Evolutionary conservation across 1,140 invertebrate species (phyloP), one percentile per base, ranked within the genome.

Genomic region (Protaetia brevitarsis): DNA sequence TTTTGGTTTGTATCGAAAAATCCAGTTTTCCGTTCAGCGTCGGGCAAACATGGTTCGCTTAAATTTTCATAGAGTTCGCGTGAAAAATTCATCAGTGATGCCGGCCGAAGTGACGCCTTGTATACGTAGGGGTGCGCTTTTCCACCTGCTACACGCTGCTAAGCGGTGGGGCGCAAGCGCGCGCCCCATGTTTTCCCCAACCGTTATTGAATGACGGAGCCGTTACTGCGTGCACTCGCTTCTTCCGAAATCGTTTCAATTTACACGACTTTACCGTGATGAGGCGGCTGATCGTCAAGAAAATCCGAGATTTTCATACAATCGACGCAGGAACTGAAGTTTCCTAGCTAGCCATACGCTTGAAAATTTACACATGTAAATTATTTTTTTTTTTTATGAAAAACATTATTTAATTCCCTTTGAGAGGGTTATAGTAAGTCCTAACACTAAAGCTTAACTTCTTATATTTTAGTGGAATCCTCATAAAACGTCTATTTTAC

Each of bases 171-270:
- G 6, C 21, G 16, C 41, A 23, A 16, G 26, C 26, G 41, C 41
- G 41, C 19, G 19, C 19, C 6, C 2, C 6, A 2, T 23, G 26
- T 51, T 8, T 8, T 5, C 19, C 19, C 41, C 19, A 10, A 7
- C 19, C 41, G 19, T 51, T 51, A 51, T 51, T 51, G 41, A 51
- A 51, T 51, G 41, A 23, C 6, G 19, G 41, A 51, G 16, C 41
- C 19, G 19, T 8, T 19, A 51, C 41, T 10, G 13, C 19, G 41
- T 51, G 16, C 19, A 23, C 41, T 51, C 19, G 19, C 41, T 23
- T 51, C 26, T 51, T 23, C 21, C 13, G 41, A 51, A 51, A 51
- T 51, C 41, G 41, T 51, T 51, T 51, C 41, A 51, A 51, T 51
- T 51, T 51, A 51, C 41, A 23, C 26, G 41, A 51, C 19, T 51